Evolutionary conservation across 2,888 invertebrate genomes (phyloP).

Genomic region (Melitaea athalia): DNA sequence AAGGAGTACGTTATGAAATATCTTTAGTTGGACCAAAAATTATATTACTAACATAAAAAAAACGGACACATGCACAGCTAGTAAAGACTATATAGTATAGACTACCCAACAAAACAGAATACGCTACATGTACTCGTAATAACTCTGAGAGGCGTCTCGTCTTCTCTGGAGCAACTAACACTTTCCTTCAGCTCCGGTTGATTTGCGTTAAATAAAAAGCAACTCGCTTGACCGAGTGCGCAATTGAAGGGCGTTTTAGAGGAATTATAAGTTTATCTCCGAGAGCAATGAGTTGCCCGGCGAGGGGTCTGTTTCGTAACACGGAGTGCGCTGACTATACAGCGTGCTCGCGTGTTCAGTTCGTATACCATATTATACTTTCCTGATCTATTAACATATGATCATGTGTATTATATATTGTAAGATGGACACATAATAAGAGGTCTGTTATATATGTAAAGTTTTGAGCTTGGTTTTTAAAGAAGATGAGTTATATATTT

Average conservation of each 20-base stretch:
- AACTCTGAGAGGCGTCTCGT: neutral
- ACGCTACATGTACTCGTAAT: neutral
- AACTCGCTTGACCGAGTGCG: conserved; percentile 10
- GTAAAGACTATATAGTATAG: no score
- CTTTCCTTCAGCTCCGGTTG: conserved; percentile 1
- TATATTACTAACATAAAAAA: neutral
- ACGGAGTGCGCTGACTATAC: neutral
- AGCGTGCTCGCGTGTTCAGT: neutral
- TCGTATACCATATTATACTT: no score
- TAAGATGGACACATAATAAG: no score
- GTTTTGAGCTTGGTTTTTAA: no score
- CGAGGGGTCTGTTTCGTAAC: conserved; percentile 32
- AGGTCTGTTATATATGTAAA: no score
- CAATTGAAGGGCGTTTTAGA: conserved; percentile 27
- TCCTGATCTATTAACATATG: no score
- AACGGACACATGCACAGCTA: neutral
- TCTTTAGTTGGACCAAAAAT: neutral
- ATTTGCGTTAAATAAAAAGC: conserved; percentile 6
- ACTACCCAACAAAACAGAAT: neutral
- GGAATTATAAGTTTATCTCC: conserved; percentile 33
- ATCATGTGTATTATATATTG: no score
- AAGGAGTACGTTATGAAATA: no score
- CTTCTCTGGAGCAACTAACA: neutral
- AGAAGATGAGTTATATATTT: no score
- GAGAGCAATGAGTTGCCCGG: conserved; percentile 41